phyloP scores from a whole-genome alignment of 1,140 invertebrate genomes.

The Saccostrea cuccullata region DNA sequence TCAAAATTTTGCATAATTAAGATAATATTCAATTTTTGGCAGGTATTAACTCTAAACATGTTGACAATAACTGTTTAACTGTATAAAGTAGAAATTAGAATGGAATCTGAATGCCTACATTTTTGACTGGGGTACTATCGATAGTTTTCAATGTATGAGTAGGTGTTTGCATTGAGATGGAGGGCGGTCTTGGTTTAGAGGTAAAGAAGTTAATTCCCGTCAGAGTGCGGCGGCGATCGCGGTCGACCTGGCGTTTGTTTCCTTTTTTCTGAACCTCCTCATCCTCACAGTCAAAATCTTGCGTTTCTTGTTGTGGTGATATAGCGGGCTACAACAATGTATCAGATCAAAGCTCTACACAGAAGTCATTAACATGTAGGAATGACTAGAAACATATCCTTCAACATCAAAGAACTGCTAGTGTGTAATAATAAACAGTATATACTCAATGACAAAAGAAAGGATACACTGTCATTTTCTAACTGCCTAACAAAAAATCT shows the following conservation, averaged over 20 bases:
- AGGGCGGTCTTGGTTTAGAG: neutral
- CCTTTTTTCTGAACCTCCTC: neutral
- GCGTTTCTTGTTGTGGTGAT: slow-evolving; percentile 13
- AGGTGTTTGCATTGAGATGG: neutral
- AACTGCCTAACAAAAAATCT: too few species aligned
- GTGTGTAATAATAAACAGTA: neutral
- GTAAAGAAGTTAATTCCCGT: slow-evolving; percentile 31
- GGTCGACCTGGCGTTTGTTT: slow-evolving; percentile 22
- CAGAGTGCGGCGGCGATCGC: slow-evolving; percentile 14
- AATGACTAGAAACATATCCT: neutral
- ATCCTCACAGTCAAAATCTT: slow-evolving; percentile 17
- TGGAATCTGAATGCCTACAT: neutral
- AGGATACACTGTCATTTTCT: too few species aligned
- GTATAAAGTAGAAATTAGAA: neutral
- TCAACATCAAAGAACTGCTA: neutral
- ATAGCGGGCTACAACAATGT: neutral
- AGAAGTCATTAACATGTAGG: neutral
- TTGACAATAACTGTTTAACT: too few species aligned
- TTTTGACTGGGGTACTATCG: slow-evolving; percentile 16
- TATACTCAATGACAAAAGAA: neutral
- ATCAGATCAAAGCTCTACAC: neutral
- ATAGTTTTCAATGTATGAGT: neutral
- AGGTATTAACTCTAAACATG: too few species aligned
- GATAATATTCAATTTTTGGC: too few species aligned
- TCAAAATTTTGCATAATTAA: too few species aligned